A percentile compares a stretch with the other conserved stretches of the same genome.
These are phyloP conservation scores for Theonella swinhoei DNA, from an alignment of 37 sponge, comb jelly and placozoan species.

Conservation along the genomic window DNA sequence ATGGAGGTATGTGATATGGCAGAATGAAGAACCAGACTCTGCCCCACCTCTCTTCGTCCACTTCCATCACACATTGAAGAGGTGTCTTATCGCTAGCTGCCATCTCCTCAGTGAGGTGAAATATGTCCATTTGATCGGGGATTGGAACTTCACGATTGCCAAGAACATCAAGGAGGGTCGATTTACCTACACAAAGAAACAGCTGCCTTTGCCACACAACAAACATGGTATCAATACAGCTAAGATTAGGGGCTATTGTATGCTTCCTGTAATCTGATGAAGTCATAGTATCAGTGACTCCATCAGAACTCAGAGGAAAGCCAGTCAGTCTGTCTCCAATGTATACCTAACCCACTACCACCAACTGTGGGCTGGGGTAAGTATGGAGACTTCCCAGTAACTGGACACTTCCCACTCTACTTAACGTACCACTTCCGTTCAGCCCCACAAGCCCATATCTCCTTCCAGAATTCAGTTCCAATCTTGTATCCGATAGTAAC, in stretches of 20 bases:
- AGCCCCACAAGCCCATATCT: slow-evolving; percentile 92
- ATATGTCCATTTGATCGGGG: slow-evolving; percentile 89
- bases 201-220: neutral
- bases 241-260: neutral
- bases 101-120: slow-evolving; percentile 81
- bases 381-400: neutral
- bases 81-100: slow-evolving; percentile 84
- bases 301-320: neutral
- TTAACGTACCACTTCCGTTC: slow-evolving; percentile 89
- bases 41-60: slow-evolving; percentile 70
- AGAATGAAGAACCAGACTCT: neutral
- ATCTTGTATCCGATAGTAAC: slow-evolving; percentile 74
- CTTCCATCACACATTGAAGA: slow-evolving; percentile 89
- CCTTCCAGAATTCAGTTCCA: slow-evolving; percentile 89
- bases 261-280: neutral
- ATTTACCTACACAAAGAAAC: slow-evolving; percentile 81
- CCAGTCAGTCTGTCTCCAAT: neutral
- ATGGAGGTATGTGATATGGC: neutral
- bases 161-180: slow-evolving; percentile 71
- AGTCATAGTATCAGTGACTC: neutral
- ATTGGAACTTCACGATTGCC: slow-evolving; percentile 77
- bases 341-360: neutral
- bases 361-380: neutral
- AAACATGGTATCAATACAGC: neutral
- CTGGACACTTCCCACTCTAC: neutral